Conservation (phyloP, 1,140 invertebrate species). For the Euwallacea fornicatus region DNA sequence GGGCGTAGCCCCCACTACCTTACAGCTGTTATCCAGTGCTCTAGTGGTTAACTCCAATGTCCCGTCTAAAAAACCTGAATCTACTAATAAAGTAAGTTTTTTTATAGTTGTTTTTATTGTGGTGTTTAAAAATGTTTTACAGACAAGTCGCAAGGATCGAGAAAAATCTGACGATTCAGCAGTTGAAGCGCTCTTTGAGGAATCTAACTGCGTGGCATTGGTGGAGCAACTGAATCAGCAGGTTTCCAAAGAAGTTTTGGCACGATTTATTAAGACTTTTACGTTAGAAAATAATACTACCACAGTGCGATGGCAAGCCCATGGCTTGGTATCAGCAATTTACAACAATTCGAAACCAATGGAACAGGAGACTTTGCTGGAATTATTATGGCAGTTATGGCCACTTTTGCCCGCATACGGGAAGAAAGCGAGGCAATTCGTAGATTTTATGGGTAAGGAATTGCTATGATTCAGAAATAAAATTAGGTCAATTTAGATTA, state of each 20-base stretch:
- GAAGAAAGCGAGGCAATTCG: conserved; percentile 92
- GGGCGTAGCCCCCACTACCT: conserved; percentile 87
- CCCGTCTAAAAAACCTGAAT: conserved; percentile 37
- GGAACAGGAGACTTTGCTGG: conserved; percentile 79
- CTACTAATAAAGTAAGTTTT: conserved; percentile 11
- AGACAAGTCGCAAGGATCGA: conserved; percentile 57
- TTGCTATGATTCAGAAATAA: neutral
- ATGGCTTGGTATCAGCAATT: conserved; percentile 81
- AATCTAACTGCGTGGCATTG: conserved; percentile 67
- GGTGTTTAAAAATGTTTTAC: neutral
- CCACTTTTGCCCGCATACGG: conserved; percentile 88
- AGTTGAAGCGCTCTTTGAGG: conserved; percentile 68
- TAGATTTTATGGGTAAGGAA: conserved; percentile 80
- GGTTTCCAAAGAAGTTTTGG: conserved; percentile 67
- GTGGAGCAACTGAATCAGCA: conserved; percentile 73
- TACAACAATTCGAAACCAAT: conserved; percentile 78
- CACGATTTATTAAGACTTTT: conserved; percentile 87
- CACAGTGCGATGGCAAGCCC: conserved; percentile 92
- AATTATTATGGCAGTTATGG: conserved; percentile 90
- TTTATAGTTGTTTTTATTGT: neutral
- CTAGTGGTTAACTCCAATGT: conserved; percentile 63
- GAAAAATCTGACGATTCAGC: conserved; percentile 72
- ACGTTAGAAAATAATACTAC: conserved; percentile 92
- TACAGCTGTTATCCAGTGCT: conserved; percentile 87
- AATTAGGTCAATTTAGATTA: conserved; percentile 74